These are phyloP conservation scores for Nothoprocta perdicaria DNA, from an alignment of 2,113 vertebrate species.

Conservation along the genomic window DNA sequence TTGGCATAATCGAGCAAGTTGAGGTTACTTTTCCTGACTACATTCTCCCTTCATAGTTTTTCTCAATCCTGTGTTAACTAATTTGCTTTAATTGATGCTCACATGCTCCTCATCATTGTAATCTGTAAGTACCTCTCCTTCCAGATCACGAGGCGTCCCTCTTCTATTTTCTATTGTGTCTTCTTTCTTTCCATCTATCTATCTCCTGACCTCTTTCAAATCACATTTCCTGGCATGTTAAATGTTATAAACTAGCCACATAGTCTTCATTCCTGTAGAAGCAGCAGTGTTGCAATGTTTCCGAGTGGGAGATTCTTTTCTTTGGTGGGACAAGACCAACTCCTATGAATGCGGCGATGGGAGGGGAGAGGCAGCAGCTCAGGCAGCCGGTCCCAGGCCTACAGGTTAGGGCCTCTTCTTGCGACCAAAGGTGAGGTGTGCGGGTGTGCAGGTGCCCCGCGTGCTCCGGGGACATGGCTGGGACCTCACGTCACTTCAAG, in stretches of 20 bases:
- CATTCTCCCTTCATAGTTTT: not conserved
- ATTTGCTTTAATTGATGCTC: not conserved
- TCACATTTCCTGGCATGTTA: not conserved
- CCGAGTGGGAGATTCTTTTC: not conserved
- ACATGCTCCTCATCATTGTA: not conserved
- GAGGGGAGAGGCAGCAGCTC: not conserved
- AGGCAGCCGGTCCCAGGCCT: not conserved
- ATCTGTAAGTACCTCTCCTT: not conserved
- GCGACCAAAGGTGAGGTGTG: not conserved
- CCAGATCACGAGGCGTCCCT: not conserved
- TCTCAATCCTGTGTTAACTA: not conserved
- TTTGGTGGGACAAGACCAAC: not conserved
- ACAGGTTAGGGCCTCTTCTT: not conserved
- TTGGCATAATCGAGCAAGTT: not conserved
- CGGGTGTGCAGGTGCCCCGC: fast-evolving
- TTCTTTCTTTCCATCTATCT: too few species aligned
- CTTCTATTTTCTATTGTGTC: not conserved
- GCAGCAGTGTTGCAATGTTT: fast-evolving
- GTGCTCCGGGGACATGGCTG: not conserved
- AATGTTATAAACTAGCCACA: not conserved
- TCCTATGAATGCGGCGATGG: not conserved
- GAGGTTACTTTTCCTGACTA: not conserved
- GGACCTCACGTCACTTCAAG: fast-evolving
- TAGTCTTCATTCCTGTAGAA: not conserved
- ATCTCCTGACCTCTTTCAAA: not conserved